Percentiles rank a stretch among this genome's conserved stretches.
Conservation (phyloP, 2,888 invertebrate species). For the Pristionchus arcanus region DNA sequence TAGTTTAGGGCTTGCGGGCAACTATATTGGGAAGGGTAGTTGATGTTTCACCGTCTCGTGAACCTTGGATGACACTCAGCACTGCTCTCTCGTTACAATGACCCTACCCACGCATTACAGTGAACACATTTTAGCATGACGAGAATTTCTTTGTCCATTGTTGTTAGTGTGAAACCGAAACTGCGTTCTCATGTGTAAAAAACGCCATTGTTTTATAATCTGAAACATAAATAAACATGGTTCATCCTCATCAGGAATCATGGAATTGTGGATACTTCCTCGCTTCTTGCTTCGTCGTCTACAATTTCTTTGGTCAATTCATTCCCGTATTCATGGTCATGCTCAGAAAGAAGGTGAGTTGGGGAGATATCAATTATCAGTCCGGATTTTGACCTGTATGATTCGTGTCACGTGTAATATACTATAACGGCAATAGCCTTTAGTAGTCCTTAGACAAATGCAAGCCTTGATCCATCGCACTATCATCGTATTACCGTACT, state of each 20-base stretch:
- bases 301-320: constrained; percentile 96
- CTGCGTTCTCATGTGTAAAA: too few relatives aligned
- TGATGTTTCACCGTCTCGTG: too few relatives aligned
- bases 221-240: too few relatives aligned
- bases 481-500: not conserved
- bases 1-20: too few relatives aligned
- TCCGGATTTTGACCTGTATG: not conserved
- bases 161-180: not conserved
- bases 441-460: not conserved
- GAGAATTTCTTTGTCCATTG: not conserved
- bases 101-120: not conserved
- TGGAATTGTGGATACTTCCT: constrained; percentile 93
- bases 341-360: constrained; percentile 86
- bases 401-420: too few relatives aligned
- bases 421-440: too few relatives aligned
- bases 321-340: constrained; percentile 98
- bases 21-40: too few relatives aligned
- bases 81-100: not conserved
- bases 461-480: not conserved
- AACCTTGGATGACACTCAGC: too few relatives aligned
- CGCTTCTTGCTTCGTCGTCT: constrained; percentile 93
- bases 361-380: not conserved
- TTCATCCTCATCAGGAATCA: constrained; percentile 68
- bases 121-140: not conserved
- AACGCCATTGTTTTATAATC: too few relatives aligned